Evolutionary conservation across 37 sponge, comb jelly and placozoan species (phyloP).

Genomic region (Dysidea cf. avara): DNA sequence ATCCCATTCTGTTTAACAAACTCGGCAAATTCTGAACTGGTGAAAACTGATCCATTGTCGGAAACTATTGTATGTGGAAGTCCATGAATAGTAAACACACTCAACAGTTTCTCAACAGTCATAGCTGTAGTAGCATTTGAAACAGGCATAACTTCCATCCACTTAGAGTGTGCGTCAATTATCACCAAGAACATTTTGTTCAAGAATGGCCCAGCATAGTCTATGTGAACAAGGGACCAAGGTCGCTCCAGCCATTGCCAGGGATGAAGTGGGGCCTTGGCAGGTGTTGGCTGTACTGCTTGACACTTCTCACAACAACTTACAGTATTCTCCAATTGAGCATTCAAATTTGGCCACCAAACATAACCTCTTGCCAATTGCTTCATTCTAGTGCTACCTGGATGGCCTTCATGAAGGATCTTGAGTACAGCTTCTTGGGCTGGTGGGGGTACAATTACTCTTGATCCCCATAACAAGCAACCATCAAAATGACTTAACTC

Average conservation of each 20-base stretch:
- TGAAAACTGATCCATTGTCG: slow-evolving; percentile 45
- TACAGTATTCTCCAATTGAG: not conserved
- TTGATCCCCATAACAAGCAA: not conserved
- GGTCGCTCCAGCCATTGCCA: not conserved
- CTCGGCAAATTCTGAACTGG: slow-evolving; percentile 31
- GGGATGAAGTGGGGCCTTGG: not conserved
- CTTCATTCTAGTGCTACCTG: not conserved
- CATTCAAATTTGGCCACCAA: not conserved
- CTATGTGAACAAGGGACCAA: not conserved
- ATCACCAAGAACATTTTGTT: slow-evolving; percentile 7
- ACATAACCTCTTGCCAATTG: not conserved
- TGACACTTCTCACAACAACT: not conserved
- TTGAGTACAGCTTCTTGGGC: not conserved
- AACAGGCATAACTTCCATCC: not conserved
- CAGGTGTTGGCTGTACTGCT: not conserved
- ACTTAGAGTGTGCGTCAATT: slow-evolving; percentile 35
- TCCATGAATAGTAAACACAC: slow-evolving; percentile 27
- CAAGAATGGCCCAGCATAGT: not conserved
- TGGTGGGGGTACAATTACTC: not conserved
- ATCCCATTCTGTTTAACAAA: slow-evolving; percentile 43
- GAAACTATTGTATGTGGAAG: slow-evolving; percentile 27
- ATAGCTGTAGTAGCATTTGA: not conserved
- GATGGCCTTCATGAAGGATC: not conserved
- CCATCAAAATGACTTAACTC: not conserved
- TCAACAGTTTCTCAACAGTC: slow-evolving; percentile 10